phyloP scores from a whole-genome alignment of 35 echinoderm and acorn worm genomes.

The Strongylocentrotus purpuratus region DNA sequence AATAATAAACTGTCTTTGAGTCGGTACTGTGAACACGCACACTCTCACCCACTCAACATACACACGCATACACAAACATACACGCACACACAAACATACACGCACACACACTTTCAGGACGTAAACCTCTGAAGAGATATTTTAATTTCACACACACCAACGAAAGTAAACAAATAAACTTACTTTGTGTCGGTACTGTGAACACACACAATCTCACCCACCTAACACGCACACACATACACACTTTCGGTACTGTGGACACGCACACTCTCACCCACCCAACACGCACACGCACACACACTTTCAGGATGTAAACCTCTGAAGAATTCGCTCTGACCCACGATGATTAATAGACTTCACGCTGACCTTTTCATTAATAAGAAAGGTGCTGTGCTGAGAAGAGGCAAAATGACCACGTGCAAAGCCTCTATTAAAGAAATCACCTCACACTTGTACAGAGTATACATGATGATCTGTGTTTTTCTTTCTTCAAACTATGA shows the following conservation, averaged over 20 bases:
- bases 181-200: no score
- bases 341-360: neutral
- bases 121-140: neutral
- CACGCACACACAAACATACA: no score
- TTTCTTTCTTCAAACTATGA: no score
- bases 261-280: no score
- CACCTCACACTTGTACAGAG: neutral
- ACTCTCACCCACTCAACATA: no score
- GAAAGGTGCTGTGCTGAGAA: neutral
- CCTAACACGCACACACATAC: neutral
- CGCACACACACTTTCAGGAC: neutral
- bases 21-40: no score
- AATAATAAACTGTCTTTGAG: no score
- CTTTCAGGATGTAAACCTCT: neutral
- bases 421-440: neutral
- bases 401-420: neutral
- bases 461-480: neutral
- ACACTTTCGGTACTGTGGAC: no score
- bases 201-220: no score
- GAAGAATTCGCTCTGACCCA: neutral
- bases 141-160: no score
- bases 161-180: no score
- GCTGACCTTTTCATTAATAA: constrained; percentile 12
- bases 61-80: no score
- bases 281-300: neutral